These are phyloP conservation scores for Watsonalla binaria DNA, from an alignment of 2,888 invertebrate genomes.

Conservation along the genomic window DNA sequence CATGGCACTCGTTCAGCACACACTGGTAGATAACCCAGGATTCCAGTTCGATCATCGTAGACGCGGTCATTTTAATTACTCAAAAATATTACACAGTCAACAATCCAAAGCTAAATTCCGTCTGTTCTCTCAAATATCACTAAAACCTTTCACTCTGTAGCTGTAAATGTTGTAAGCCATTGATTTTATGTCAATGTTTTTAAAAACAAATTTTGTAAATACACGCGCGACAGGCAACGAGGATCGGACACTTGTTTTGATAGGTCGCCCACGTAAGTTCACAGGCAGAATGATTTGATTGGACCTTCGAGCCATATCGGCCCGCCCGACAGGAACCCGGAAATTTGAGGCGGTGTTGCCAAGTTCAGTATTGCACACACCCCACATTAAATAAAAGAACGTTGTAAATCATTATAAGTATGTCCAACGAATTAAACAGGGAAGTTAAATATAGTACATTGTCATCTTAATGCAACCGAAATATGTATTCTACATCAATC, in stretches of 20 bases:
- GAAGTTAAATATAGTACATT: no score
- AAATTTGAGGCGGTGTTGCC: slow-evolving; percentile 35
- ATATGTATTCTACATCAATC: no score
- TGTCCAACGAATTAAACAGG: no score
- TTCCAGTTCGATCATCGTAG: slow-evolving; percentile 82
- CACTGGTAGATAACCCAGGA: slow-evolving; percentile 85
- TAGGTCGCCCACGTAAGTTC: slow-evolving; percentile 50
- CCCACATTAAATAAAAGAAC: slow-evolving; percentile 2
- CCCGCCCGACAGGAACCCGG: slow-evolving; percentile 41
- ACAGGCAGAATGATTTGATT: slow-evolving; percentile 56
- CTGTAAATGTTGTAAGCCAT: slow-evolving; percentile 24
- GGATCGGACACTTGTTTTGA: slow-evolving; percentile 41
- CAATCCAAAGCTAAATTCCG: slow-evolving; percentile 26
- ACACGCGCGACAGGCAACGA: slow-evolving; percentile 38
- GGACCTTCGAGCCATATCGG: slow-evolving; percentile 37
- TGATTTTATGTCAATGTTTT: slow-evolving; percentile 46
- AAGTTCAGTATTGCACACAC: slow-evolving; percentile 9
- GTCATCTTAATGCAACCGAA: no score
- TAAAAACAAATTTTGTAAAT: slow-evolving; percentile 37
- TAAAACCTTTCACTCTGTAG: slow-evolving; percentile 31
- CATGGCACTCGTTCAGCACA: slow-evolving; percentile 82
- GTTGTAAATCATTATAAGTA: no score
- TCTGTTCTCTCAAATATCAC: slow-evolving; percentile 24
- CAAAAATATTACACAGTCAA: slow-evolving; percentile 36
- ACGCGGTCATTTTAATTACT: slow-evolving; percentile 67